phyloP scores from a whole-genome alignment of 2,797 vertebrate genomes.

The Syndactyla subalaris region DNA sequence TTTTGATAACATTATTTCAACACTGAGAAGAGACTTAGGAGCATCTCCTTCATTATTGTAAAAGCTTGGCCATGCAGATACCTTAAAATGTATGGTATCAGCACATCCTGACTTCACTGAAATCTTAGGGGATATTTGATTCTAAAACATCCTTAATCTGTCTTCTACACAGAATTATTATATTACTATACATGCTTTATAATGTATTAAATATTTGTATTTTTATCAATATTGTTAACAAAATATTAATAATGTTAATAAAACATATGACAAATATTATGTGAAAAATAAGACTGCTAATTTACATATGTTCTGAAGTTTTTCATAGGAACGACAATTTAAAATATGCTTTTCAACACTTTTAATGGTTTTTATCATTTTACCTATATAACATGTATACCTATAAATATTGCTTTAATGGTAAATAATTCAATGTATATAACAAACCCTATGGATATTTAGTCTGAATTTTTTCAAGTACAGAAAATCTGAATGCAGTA shows the following conservation, averaged over 20 bases:
- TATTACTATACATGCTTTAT: background rate
- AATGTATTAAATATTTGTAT: background rate
- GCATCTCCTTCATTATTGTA: background rate
- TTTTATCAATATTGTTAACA: background rate
- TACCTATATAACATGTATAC: background rate
- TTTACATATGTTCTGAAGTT: background rate
- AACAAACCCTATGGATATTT: background rate
- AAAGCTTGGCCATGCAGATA: background rate
- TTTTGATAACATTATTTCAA: background rate
- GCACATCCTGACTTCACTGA: background rate
- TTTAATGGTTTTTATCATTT: background rate
- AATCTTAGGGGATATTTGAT: background rate
- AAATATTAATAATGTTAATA: background rate
- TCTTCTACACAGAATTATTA: background rate
- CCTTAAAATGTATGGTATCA: background rate
- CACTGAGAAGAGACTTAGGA: background rate
- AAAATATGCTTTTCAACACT: background rate
- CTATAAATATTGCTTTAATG: background rate
- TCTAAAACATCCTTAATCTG: background rate
- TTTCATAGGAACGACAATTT: background rate
- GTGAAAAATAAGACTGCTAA: background rate
- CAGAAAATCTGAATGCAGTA: background rate
- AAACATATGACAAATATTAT: background rate
- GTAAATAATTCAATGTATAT: background rate
- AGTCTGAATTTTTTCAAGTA: background rate